Base-by-base conservation (phyloP, 2,797 vertebrate species). In the Florisuga fusca region DNA sequence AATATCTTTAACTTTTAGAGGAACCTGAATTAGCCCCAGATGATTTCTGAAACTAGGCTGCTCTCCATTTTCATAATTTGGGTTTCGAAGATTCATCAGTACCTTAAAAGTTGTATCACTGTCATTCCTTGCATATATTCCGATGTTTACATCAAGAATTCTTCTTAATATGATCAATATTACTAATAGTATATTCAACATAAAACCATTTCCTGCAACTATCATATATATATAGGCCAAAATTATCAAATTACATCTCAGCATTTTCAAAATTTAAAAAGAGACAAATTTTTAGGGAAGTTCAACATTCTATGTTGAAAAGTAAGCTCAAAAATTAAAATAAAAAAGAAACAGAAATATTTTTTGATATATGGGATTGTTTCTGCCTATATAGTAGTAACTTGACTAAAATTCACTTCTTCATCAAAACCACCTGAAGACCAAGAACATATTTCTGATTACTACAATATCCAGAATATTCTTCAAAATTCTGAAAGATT, bases 1-100 rank as follows among this genome's bases (percentile, higher is more conserved):
- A 92, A 99, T 98, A 95, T 99, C 98, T 97, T 98, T 98, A 93
- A 99, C 98, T 68, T 98, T 98, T 76, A 99, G 98, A 83, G 99
- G 99, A 91, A 99, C 98, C 91, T 99, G 99, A 96, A 99, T 99
- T 95, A 99, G 98, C 22, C 99, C 99, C 98, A 99, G 98, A 97
- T 99, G 99, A 97, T 98, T 99, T 95, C 97, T 98, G 96, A 98
- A 97, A 90, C 98, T 98, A 89, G 98, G 90, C 46, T 98, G 98
- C 66, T 99, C 99, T 50, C 98, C 98, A 95, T 97, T 98, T 82
- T 99, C 98, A 63, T 99, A 99, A 98, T 99, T 99, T 29, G 99
- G 99, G 96, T 99, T 99, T 93, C 98, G 98, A 97, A 99, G 97
- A 97, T 98, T 98, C 96, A 99, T 98, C 90, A 99, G 93, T 71